A percentile compares a stretch with the other conserved stretches of the same genome.
Evolutionary conservation across 2,797 vertebrate species (phyloP).

Genomic region (Antennarius maculatus): DNA sequence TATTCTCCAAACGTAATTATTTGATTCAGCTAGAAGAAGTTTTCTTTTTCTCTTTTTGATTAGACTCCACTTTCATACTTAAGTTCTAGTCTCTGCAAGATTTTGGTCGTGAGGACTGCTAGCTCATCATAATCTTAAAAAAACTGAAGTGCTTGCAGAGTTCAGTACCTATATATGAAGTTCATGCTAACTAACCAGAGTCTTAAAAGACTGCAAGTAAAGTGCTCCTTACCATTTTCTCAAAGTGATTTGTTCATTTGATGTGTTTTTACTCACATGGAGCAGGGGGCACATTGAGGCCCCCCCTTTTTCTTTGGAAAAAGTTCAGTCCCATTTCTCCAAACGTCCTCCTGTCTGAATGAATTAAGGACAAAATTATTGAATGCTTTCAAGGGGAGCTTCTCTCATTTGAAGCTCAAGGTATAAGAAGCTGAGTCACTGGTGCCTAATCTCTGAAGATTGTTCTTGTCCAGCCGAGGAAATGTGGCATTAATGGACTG

Average conservation of each 20-base stretch:
- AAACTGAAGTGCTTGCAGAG: constrained; percentile 34
- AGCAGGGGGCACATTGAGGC: constrained; percentile 22
- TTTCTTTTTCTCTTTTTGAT: constrained; percentile 32
- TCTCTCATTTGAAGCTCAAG: constrained; percentile 20
- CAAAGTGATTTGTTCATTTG: constrained; percentile 46
- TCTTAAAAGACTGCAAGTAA: constrained; percentile 42
- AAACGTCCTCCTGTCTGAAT: constrained; percentile 46
- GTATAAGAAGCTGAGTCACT: constrained; percentile 13
- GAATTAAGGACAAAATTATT: constrained; percentile 50
- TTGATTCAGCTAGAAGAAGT: constrained; percentile 24
- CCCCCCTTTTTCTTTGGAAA: constrained; percentile 32
- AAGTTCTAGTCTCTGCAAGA: constrained; percentile 29
- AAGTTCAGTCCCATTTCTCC: constrained; percentile 48
- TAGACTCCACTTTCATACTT: constrained; percentile 27
- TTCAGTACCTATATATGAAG: constrained; percentile 31
- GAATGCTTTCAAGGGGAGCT: constrained; percentile 16
- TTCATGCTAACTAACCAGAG: constrained; percentile 44
- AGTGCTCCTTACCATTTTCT: constrained; percentile 45
- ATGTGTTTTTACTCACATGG: constrained; percentile 27
- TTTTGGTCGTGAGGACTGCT: constrained; percentile 23
- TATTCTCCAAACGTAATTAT: constrained; percentile 35
- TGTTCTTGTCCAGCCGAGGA: constrained; percentile 8
- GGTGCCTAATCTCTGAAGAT: constrained; percentile 9
- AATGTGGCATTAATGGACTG: constrained; percentile 3
- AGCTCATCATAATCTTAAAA: constrained; percentile 47